phyloP scores from a whole-genome alignment of 2,113 vertebrate genomes.

The Pollimyrus isidori region DNA sequence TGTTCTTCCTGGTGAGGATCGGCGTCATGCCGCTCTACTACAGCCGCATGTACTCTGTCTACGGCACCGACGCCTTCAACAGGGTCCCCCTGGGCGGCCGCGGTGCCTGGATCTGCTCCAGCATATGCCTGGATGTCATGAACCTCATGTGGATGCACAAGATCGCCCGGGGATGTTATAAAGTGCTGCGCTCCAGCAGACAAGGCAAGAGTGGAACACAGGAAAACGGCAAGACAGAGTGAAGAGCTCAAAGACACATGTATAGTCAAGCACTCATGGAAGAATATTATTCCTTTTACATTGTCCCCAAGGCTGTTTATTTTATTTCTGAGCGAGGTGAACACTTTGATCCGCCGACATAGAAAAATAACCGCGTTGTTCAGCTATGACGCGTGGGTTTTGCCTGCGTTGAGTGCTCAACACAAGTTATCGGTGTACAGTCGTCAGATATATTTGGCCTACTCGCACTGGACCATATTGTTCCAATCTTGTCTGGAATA shows the following conservation, averaged over 20 bases:
- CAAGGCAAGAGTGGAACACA: constrained; percentile 44
- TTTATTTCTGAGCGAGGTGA: background rate
- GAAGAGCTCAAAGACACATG: constrained; percentile 1
- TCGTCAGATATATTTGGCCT: background rate
- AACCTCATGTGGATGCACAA: constrained; percentile 83
- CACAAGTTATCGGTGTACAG: background rate
- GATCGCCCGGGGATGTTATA: constrained; percentile 73
- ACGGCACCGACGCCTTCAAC: constrained; percentile 66
- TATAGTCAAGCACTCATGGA: background rate
- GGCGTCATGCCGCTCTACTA: constrained; percentile 70
- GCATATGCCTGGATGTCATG: constrained; percentile 71
- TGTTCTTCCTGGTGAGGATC: constrained; percentile 75
- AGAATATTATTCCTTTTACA: background rate
- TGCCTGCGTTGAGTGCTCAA: background rate
- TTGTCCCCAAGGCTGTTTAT: background rate
- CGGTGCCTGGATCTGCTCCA: constrained; percentile 61
- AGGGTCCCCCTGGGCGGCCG: constrained; percentile 59
- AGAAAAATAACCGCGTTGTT: background rate
- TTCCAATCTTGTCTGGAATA: background rate
- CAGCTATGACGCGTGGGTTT: background rate
- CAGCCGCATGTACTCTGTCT: constrained; percentile 52
- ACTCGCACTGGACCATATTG: background rate
- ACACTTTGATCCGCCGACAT: background rate
- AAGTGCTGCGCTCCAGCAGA: constrained; percentile 64
- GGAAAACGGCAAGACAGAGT: constrained; percentile 68